phyloP scores from a whole-genome alignment of 53 echinoderm and acorn worm species.

The Mesocentrotus franciscanus region DNA sequence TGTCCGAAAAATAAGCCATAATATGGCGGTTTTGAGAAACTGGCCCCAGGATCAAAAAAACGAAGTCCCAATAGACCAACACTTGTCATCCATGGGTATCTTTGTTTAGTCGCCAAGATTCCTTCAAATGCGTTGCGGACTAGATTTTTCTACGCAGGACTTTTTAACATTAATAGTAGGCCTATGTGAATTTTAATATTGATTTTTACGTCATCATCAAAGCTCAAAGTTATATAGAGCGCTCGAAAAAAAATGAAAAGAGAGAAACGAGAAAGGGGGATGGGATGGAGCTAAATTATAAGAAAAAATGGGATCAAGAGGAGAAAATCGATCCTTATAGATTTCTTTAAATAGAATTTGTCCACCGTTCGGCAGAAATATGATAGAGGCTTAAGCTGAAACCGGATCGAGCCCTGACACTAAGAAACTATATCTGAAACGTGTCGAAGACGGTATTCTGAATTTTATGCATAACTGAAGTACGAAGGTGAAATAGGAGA shows the following conservation, averaged over 20 bases:
- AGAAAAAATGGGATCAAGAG: constrained; percentile 30
- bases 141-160: too few species aligned
- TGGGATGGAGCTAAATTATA: neutral
- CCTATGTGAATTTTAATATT: neutral
- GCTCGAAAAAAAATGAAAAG: neutral
- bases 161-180: neutral
- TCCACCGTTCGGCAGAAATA: constrained; percentile 21
- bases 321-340: neutral
- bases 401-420: neutral
- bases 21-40: too few species aligned
- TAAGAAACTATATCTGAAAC: neutral
- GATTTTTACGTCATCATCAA: neutral
- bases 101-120: too few species aligned
- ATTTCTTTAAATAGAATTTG: constrained; percentile 4
- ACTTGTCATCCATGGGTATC: too few species aligned
- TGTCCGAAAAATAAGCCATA: too few species aligned
- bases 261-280: neutral
- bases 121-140: too few species aligned
- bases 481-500: neutral
- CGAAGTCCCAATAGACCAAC: too few species aligned
- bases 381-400: constrained; percentile 43
- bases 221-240: neutral
- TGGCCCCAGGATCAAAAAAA: too few species aligned
- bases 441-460: neutral
- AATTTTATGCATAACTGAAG: neutral